Percentiles rank a stretch among this genome's conserved stretches.
These are phyloP conservation scores for Epinotia brunnichana DNA, from an alignment of 2,888 invertebrate genomes.

Conservation along the genomic window DNA sequence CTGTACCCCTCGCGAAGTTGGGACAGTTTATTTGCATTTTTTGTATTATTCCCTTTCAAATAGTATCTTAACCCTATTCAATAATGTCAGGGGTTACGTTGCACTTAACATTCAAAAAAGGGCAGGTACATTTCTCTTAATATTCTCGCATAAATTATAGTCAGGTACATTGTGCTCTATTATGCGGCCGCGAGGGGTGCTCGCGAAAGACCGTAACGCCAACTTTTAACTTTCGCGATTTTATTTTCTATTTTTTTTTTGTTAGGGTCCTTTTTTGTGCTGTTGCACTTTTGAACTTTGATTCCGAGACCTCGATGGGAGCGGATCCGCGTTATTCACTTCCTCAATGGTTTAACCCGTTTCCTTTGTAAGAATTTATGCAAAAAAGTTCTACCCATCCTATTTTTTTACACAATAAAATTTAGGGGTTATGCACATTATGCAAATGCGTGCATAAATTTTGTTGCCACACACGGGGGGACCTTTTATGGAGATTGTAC, in stretches of 20 bases:
- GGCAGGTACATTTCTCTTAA: constrained; percentile 85
- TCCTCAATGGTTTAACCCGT: constrained; percentile 83
- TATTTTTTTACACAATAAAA: constrained; percentile 84
- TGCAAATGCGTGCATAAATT: constrained; percentile 85
- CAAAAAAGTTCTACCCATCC: constrained; percentile 85
- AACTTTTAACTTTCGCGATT: constrained; percentile 53
- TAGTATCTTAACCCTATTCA: constrained; percentile 83
- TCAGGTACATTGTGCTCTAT: constrained; percentile 83
- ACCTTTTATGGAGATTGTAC: constrained; percentile 53
- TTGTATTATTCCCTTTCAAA: constrained; percentile 80
- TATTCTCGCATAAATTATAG: constrained; percentile 85
- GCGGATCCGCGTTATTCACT: constrained; percentile 78
- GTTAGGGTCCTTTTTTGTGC: constrained; percentile 56
- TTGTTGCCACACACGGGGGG: constrained; percentile 62
- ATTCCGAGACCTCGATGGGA: constrained; percentile 59
- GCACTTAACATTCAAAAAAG: constrained; percentile 84
- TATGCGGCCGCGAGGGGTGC: constrained; percentile 70
- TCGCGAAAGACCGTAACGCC: constrained; percentile 60
- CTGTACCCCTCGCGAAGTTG: constrained; percentile 75
- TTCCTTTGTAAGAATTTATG: constrained; percentile 84
- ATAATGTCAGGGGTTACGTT: constrained; percentile 84
- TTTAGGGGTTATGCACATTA: constrained; percentile 84
- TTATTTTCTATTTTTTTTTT: constrained; percentile 53
- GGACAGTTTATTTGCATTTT: constrained; percentile 84
- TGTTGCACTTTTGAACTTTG: constrained; percentile 55